These are phyloP conservation scores for Sinonovacula constricta DNA, from an alignment of 1,140 invertebrate genomes.

Conservation along the genomic window DNA sequence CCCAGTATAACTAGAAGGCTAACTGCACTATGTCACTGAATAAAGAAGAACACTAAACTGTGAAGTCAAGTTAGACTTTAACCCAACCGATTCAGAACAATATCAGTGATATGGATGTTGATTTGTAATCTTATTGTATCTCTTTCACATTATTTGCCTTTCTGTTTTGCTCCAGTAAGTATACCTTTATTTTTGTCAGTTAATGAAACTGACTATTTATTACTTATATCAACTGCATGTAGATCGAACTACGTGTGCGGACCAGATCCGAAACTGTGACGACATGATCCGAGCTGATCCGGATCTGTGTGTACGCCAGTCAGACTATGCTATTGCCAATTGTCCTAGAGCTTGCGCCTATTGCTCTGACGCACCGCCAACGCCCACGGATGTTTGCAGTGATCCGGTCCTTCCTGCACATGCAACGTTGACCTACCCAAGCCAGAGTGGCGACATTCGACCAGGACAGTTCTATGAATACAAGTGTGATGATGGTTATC, in stretches of 20 bases:
- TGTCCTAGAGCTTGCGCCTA: constrained; percentile 15
- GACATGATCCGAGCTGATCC: not conserved
- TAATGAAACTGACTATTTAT: too few species aligned
- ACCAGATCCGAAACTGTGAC: constrained; percentile 24
- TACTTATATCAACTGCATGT: too few species aligned
- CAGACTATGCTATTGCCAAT: constrained; percentile 15
- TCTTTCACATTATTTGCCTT: too few species aligned
- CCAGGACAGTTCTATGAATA: constrained; percentile 20
- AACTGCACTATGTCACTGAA: too few species aligned
- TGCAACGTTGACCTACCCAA: not conserved
- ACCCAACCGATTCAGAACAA: too few species aligned
- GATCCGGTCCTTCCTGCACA: not conserved
- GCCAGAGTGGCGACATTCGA: not conserved
- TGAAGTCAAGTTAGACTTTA: too few species aligned
- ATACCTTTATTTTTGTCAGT: too few species aligned
- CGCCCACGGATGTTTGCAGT: not conserved
- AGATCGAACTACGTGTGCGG: constrained; percentile 24
- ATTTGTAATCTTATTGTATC: too few species aligned
- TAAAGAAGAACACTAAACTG: too few species aligned
- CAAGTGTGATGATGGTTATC: constrained; percentile 8
- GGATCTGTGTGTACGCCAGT: constrained; percentile 21
- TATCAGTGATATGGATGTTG: too few species aligned
- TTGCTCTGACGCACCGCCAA: not conserved
- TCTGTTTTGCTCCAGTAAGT: too few species aligned
- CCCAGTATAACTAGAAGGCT: too few species aligned